Evolutionary conservation across 2,888 invertebrate genomes (phyloP), one percentile per base, ranked within the genome.

Genomic region (Nomada flava): DNA sequence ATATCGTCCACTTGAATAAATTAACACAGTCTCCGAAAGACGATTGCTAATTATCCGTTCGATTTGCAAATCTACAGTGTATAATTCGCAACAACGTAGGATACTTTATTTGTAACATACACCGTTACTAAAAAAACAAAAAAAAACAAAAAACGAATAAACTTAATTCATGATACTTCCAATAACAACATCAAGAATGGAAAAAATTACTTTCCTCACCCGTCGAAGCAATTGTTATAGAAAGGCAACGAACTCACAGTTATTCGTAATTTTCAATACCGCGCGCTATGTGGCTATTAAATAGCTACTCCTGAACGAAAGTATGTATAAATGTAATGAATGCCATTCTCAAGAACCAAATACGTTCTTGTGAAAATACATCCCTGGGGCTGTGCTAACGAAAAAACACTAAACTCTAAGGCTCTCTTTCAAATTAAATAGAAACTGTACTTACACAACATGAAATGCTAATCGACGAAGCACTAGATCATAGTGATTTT

Each of bases 91-190:
- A 52, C 23, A 53, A 67, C 36, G 20, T 69, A 59, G 26, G 44
- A 69, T 23, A n/a, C 15, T 50, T 52, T 74, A 18, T 26, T 23
- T 67, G 36, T 13, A 59, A 36, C 47, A 67, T 47, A 36, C 36
- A 36, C 36, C 18, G 9, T 18, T 59, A 60, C 50, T 67, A 36
- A 36, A 36, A 36, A 36, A 36, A 36, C 36, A 36, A 36, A 36
- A 20, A 20, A 7, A 29, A 7, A 29, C 23, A 36, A 50, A 42
- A 36, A 42, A 50, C 15, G 26, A 44, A 11, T 63, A 29, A 55
- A 44, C 23, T 13, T 62, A 70, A 52, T 11, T 44, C 13, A 15
- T 15, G 20, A 36, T 18, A n/a, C 23, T 44, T 20, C 10, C 15
- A 47, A 36, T 26, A 36, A 23, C 23, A 50, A 15, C 57, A 57